Evolutionary conservation across 1,140 invertebrate genomes (phyloP).

Genomic region (Zelostemma sp.): DNA sequence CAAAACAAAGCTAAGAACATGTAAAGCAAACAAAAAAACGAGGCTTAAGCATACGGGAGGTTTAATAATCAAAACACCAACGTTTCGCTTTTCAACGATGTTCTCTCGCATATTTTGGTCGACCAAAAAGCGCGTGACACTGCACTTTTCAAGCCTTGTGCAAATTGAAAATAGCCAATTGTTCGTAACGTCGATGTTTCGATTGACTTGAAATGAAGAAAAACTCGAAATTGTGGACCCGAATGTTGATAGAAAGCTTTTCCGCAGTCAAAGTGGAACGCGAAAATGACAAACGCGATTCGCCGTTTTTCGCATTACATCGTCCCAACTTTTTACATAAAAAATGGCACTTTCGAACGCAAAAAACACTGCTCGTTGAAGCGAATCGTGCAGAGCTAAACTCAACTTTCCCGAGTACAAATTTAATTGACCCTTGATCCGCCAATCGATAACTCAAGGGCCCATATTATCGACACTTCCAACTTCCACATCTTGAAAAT

Average conservation of each 20-base stretch:
- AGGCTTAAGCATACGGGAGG: constrained; percentile 15
- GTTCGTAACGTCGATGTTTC: constrained; percentile 4
- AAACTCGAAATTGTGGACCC: too few species aligned
- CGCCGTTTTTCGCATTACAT: too few species aligned
- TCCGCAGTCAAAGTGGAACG: constrained; percentile 22
- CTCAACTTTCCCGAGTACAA: neutral
- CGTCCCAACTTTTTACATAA: too few species aligned
- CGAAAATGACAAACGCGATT: too few species aligned
- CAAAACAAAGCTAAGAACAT: constrained; percentile 56
- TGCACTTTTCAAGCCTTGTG: too few species aligned
- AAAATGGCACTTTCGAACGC: neutral
- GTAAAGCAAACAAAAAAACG: constrained; percentile 38
- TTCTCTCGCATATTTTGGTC: neutral
- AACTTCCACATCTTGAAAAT: too few species aligned
- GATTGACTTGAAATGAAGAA: constrained; percentile 21
- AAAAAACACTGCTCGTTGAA: neutral
- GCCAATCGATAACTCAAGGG: too few species aligned
- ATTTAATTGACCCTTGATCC: too few species aligned
- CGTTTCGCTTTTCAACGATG: neutral
- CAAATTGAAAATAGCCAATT: too few species aligned
- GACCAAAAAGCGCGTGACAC: too few species aligned
- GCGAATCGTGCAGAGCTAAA: constrained; percentile 9
- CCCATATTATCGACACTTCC: neutral
- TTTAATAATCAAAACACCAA: constrained; percentile 10
- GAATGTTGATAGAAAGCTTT: constrained; percentile 21